Evolutionary conservation across 2,888 invertebrate genomes (phyloP).

Genomic region (Tinea pellionella): DNA sequence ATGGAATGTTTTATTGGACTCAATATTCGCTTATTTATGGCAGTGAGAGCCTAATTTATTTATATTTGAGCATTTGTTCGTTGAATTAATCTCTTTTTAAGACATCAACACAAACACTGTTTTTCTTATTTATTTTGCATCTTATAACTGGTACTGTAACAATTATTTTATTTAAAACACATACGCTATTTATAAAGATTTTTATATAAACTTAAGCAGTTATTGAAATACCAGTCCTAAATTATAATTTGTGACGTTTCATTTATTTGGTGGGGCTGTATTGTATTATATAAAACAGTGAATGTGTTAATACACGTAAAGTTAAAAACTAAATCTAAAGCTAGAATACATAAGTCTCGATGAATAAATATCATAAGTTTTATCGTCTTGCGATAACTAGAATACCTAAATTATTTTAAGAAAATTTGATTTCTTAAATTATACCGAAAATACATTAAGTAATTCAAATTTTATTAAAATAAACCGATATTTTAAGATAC

Average conservation of each 20-base stretch:
- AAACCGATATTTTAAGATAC: not conserved
- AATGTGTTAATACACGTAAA: conserved; percentile 63
- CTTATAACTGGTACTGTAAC: not conserved
- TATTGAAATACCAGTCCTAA: not conserved
- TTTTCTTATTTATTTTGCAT: conserved; percentile 21
- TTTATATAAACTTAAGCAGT: too few relatives aligned
- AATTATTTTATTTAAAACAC: too few relatives aligned
- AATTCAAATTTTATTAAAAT: not conserved
- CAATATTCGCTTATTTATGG: conserved; percentile 25
- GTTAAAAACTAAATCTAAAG: conserved; percentile 51
- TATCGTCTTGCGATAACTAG: not conserved
- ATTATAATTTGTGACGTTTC: conserved; percentile 11
- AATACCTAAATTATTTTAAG: not conserved
- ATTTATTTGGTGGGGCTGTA: conserved; percentile 56
- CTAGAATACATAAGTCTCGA: conserved; percentile 32
- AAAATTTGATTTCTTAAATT: not conserved
- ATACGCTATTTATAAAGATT: too few relatives aligned
- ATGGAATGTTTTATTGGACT: conserved; percentile 11
- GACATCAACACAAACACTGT: conserved; percentile 69
- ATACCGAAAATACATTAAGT: not conserved
- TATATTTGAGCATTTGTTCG: conserved; percentile 62
- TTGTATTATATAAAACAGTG: conserved; percentile 53
- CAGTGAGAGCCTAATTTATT: conserved; percentile 56
- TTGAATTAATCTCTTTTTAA: conserved; percentile 36
- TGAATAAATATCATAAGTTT: not conserved